phyloP scores from a whole-genome alignment of 2,888 invertebrate species.

The Pristionchus maxplancki region DNA sequence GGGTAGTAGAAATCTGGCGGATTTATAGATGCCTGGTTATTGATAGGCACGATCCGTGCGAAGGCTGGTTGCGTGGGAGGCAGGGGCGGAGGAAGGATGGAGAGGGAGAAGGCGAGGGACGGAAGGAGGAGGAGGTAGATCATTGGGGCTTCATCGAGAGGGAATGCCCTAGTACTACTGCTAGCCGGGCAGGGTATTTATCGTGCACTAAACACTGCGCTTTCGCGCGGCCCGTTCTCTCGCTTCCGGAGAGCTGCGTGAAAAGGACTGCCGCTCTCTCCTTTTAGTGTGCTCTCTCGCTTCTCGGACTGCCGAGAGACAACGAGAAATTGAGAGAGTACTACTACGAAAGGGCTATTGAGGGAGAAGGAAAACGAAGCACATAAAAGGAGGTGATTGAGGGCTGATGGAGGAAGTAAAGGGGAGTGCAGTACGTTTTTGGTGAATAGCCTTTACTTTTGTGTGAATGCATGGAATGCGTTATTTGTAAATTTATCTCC shows the following conservation, averaged over 20 bases:
- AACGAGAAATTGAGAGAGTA: background rate
- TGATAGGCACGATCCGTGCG: background rate
- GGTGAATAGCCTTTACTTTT: background rate
- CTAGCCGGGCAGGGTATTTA: background rate
- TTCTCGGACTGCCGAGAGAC: background rate
- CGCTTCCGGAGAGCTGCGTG: background rate
- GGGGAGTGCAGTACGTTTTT: background rate
- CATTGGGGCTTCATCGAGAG: background rate
- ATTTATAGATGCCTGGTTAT: background rate
- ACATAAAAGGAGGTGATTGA: background rate
- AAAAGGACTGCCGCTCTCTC: background rate
- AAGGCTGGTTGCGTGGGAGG: background rate
- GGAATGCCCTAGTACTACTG: background rate
- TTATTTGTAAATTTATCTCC: too few species aligned
- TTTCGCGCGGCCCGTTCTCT: background rate
- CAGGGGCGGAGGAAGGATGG: constrained; percentile 6
- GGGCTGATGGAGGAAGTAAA: background rate
- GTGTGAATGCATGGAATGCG: too few species aligned
- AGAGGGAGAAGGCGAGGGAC: background rate
- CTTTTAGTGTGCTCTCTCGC: background rate
- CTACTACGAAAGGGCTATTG: background rate
- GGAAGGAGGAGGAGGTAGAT: background rate
- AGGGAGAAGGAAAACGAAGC: background rate
- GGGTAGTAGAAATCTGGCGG: constrained; percentile 26
- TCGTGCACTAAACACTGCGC: background rate